phyloP scores from a whole-genome alignment of 2,797 vertebrate species.

The Pristis pectinata region DNA sequence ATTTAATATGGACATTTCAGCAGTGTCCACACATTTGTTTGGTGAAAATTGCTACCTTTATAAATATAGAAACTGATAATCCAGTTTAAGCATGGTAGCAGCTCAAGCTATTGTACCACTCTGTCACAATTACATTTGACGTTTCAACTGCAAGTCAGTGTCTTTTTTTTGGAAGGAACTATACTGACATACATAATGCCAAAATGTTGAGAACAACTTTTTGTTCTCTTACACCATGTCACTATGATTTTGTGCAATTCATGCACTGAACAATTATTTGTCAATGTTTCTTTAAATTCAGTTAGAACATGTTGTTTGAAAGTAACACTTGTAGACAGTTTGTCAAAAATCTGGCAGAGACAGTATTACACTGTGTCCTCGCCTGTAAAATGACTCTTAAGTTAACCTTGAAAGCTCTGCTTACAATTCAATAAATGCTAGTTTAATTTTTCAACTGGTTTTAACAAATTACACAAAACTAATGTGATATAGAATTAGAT shows the following conservation, averaged over 20 bases:
- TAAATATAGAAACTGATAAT: background rate
- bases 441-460: background rate
- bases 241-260: background rate
- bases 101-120: background rate
- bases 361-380: background rate
- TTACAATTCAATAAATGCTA: background rate
- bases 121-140: background rate
- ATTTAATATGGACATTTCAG: background rate
- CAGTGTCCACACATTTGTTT: background rate
- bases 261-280: background rate
- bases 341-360: background rate
- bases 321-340: background rate
- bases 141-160: background rate
- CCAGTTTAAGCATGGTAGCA: background rate
- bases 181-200: slow-evolving; percentile 14
- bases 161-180: background rate
- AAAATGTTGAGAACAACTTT: background rate
- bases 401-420: slow-evolving; percentile 19
- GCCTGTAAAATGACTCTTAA: background rate
- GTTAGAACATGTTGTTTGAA: background rate
- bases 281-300: background rate
- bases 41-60: background rate
- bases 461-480: background rate
- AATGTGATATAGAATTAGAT: slow-evolving; percentile 44
- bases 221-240: slow-evolving; percentile 18